Evolutionary conservation across 2,888 invertebrate species (phyloP), one percentile per base, ranked within the genome.

Genomic region (Drosophila borealis): DNA sequence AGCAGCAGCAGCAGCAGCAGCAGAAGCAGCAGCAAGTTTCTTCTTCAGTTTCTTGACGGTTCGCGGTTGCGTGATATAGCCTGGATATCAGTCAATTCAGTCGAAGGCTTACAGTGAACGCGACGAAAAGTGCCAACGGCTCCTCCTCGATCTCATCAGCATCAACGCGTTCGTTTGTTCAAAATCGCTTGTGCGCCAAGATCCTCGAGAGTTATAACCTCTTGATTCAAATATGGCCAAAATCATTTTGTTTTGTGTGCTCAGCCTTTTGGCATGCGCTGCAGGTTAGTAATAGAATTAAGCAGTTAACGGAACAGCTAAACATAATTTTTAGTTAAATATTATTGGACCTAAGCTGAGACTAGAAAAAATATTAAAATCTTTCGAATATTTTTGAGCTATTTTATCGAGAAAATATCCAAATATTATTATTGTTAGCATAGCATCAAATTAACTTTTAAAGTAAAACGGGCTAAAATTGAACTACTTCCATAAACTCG

Each of bases 81-180:
- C 74, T 67, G 78, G 81, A 74, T 81, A 72, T 68, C 75, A 72
- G 62, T 71, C 59, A 60, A 78, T 74, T 89, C 89, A 88, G 88
- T 88, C 88, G 81, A 83, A 81, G 80, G 77, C 80, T 88, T 80
- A 88, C 88, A 87, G 87, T 84, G 82, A 89, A 78, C 90, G 88
- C 82, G 89, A 74, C 89, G 84, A 70, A 82, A 79, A 81, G 88
- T 89, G 87, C 74, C 80, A 66, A 79, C 75, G 81, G 74, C 70
- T 73, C 69, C 59, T 62, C 70, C 55, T 60, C 75, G 81, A 66
- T 68, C 71, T 70, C 71, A 66, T 19, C 50, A 67, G 54, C 54
- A 59, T 37, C 37, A 25, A 55, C 73, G 73, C 74, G 73, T 69
- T 75, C 73, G 70, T 51, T 51, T 41, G 62, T 49, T 62, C 39